Conservation (phyloP, 2,797 vertebrate species). For the Oryzias sinensis region DNA sequence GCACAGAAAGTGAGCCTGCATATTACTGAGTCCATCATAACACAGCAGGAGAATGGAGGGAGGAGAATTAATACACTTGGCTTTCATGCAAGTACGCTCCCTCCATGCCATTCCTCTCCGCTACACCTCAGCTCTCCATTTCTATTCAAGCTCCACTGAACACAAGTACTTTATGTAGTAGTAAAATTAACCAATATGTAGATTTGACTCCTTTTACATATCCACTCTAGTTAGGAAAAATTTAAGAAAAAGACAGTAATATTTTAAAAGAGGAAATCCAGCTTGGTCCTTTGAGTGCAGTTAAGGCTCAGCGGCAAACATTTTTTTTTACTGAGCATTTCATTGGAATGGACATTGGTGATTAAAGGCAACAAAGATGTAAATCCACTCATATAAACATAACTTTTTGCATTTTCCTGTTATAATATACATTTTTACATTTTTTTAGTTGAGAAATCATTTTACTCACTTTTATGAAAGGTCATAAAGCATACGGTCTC, state of each 20-base stretch:
- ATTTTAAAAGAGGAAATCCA: too few species aligned
- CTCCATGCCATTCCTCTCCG: constrained; percentile 37
- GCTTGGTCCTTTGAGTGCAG: constrained; percentile 26
- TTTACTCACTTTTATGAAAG: constrained; percentile 76
- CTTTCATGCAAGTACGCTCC: constrained; percentile 50
- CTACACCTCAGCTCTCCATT: constrained; percentile 26
- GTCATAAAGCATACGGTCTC: constrained; percentile 78
- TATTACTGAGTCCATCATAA: constrained; percentile 70
- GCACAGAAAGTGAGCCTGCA: constrained; percentile 72
- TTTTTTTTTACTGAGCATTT: constrained; percentile 54
- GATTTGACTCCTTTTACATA: constrained; percentile 24
- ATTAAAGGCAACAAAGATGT: constrained; percentile 39
- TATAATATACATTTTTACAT: constrained; percentile 69
- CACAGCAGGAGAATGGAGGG: constrained; percentile 61
- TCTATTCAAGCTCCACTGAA: constrained; percentile 56
- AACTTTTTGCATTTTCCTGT: constrained; percentile 59
- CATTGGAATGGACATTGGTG: constrained; percentile 64
- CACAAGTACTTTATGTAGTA: constrained; percentile 62
- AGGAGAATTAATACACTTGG: constrained; percentile 66
- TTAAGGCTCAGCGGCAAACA: constrained; percentile 43
- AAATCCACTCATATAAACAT: constrained; percentile 35
- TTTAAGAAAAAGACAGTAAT: too few species aligned
- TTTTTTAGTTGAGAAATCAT: constrained; percentile 72
- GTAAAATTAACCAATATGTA: constrained; percentile 56
- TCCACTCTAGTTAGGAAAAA: not conserved